Base-by-base conservation (phyloP, 2,797 vertebrate genomes). In the Brachyalestes nurse region DNA sequence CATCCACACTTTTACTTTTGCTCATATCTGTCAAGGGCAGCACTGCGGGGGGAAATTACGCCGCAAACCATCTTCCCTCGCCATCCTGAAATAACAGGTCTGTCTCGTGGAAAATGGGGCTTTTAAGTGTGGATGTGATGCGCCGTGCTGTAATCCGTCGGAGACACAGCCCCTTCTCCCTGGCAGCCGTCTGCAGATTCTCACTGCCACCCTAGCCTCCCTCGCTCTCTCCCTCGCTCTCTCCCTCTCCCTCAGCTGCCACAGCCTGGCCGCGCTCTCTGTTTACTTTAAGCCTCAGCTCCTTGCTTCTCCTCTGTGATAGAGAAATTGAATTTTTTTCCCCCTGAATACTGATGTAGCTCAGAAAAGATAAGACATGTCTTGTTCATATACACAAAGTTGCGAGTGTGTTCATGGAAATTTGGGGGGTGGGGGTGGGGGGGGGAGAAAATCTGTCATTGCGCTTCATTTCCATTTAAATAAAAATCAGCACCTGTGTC, bases 241-340 rank as follows among this genome's bases (percentile, higher is more conserved):
- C 51, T 23, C 60, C 25, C 89, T 86, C 90, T 61, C 89, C 91
- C 89, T 91, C 83, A 83, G 85, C 90, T 91, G 89, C 88, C 86
- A 90, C 88, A 88, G 88, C 90, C 86, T 87, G 90, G 90, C 86
- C 76, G 90, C 91, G 92, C 91, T 90, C 92, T 92, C 87, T 92
- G 92, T 95, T 94, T 94, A 92, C 92, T 93, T 66, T 92, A 86
- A 92, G 91, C 90, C 89, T 90, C 88, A 88, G 90, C 90, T 90
- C 86, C 88, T 83, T 90, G 88, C 89, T 90, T 93, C 90, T 92
- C 88, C 88, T 90, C 90, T 88, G 86, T 93, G 90, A 93, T 89
- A 89, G 83, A 89, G 86, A 90, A 92, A 94, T 90, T 90, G 88
- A 93, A 93, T 91, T 92, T 91, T 92, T 92, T 92, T 72, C 92